A percentile compares a stretch with the other conserved stretches of the same genome.
These are phyloP conservation scores for Sternarchorhynchus goeldii DNA, from an alignment of 2,797 vertebrate genomes.

Conservation along the genomic window DNA sequence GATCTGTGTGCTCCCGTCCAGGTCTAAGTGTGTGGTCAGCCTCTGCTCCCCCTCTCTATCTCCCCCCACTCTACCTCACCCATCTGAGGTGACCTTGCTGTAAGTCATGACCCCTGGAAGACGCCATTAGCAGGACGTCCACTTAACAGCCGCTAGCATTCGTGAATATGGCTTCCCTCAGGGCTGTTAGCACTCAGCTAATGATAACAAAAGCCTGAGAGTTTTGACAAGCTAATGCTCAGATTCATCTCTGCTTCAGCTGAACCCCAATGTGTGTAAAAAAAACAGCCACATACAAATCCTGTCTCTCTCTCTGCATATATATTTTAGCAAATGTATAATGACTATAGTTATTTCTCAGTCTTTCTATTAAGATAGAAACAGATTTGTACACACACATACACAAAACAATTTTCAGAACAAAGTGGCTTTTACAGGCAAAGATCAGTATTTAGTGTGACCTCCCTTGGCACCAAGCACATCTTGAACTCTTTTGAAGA, in stretches of 20 bases:
- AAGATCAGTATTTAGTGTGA: too few relatives aligned
- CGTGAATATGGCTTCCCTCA: constrained; percentile 60
- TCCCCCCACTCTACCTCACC: background rate
- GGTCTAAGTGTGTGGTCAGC: constrained; percentile 10
- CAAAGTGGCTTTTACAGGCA: too few relatives aligned
- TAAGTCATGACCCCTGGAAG: constrained; percentile 72
- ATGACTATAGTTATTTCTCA: too few relatives aligned
- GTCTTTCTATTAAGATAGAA: too few relatives aligned
- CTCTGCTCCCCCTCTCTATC: background rate
- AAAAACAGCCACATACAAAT: background rate
- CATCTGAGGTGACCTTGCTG: constrained; percentile 62
- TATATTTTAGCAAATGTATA: too few relatives aligned
- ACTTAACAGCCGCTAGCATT: constrained; percentile 56
- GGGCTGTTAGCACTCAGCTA: constrained; percentile 68
- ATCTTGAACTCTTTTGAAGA: too few relatives aligned
- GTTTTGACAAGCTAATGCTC: constrained; percentile 64
- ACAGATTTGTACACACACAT: too few relatives aligned
- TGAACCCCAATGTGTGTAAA: constrained; percentile 2
- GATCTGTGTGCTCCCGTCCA: background rate
- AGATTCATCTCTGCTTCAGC: constrained; percentile 60
- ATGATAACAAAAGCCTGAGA: constrained; percentile 74
- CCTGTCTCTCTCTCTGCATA: background rate
- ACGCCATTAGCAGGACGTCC: constrained; percentile 69
- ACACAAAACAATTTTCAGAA: too few relatives aligned
- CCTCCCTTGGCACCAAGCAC: too few relatives aligned